Conservation (phyloP, 2,113 vertebrate genomes). For the Marmota flaviventris region DNA sequence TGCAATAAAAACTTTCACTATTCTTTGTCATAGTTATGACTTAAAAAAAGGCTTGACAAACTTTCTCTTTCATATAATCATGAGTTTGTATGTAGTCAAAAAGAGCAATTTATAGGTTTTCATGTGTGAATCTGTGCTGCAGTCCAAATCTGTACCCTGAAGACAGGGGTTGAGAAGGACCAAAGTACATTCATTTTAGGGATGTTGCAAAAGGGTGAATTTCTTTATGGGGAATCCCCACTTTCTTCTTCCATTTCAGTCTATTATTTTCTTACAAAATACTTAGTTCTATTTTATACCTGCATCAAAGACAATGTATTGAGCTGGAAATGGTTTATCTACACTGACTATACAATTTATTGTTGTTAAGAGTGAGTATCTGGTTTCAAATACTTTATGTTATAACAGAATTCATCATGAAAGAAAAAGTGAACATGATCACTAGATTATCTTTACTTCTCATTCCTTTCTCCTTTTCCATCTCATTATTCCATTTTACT, state of each 20-base stretch:
- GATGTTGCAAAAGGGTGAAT: neutral
- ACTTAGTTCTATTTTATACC: neutral
- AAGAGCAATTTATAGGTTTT: neutral
- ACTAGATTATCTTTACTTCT: neutral
- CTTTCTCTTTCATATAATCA: neutral
- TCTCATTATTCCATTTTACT: no score
- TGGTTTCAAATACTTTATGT: neutral
- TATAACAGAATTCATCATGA: neutral
- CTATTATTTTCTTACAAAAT: conserved; percentile 4
- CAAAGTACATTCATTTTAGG: neutral
- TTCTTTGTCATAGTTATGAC: neutral
- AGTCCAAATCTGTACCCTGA: neutral
- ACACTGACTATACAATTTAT: no score
- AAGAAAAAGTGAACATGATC: neutral
- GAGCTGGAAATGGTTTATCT: neutral
- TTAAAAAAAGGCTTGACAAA: neutral
- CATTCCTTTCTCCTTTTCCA: neutral
- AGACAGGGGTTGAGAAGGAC: neutral
- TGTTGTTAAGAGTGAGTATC: neutral
- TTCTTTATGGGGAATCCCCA: neutral
- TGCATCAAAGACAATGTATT: neutral
- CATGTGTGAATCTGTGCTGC: neutral
- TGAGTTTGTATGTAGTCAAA: conserved; percentile 7
- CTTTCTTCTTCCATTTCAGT: neutral
- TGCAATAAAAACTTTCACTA: neutral